Percentiles rank a stretch among this genome's conserved stretches.
phyloP scores from a whole-genome alignment of 2,797 vertebrate species.

The Chloroceryle inda region DNA sequence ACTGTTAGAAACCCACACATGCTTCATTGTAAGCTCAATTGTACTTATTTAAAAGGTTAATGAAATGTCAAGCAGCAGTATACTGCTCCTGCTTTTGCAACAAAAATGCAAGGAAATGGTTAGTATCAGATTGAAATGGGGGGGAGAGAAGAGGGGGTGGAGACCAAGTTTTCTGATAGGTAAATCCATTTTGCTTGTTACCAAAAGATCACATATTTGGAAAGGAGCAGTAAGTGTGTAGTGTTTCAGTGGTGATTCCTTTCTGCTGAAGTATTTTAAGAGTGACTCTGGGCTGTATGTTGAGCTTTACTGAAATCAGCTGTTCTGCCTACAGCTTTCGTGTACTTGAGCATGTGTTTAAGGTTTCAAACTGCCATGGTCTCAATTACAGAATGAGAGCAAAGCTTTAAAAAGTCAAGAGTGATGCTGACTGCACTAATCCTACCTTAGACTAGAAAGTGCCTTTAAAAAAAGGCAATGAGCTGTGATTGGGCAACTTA shows the following conservation, averaged over 20 bases:
- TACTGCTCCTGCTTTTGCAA: neutral
- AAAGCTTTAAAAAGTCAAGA: neutral
- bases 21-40: neutral
- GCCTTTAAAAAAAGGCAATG: neutral
- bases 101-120: neutral
- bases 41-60: neutral
- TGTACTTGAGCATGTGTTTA: neutral
- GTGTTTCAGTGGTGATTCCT: fast-evolving
- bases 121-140: neutral
- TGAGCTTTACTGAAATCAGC: neutral
- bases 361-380: neutral
- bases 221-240: neutral
- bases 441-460: neutral
- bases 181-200: neutral
- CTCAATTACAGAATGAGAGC: neutral
- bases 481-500: neutral
- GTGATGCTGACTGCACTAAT: neutral
- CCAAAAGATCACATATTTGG: neutral
- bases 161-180: neutral
- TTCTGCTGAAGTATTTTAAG: neutral
- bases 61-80: neutral
- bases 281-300: neutral
- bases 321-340: neutral
- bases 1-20: neutral
- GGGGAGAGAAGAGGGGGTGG: too few relatives aligned